These are phyloP conservation scores for Atta colombica DNA, from an alignment of 1,140 invertebrate species.

Conservation along the genomic window DNA sequence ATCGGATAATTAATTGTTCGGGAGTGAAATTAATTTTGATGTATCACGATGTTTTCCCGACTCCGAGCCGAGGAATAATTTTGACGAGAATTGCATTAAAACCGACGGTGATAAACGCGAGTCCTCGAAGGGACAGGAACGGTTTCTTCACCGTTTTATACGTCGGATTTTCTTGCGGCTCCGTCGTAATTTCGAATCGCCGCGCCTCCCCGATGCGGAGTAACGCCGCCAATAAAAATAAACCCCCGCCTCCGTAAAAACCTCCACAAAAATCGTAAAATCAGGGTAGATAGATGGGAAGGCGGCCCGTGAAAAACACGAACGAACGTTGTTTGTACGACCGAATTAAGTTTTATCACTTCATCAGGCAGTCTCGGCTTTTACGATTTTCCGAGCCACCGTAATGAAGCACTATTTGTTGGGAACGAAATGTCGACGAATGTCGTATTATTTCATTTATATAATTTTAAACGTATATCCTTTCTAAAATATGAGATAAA, in stretches of 20 bases:
- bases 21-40: conserved; percentile 31
- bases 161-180: conserved; percentile 23
- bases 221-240: conserved; percentile 35
- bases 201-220: neutral
- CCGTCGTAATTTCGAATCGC: conserved; percentile 41
- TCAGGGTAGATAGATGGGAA: neutral
- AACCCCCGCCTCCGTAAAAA: conserved; percentile 27
- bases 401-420: conserved; percentile 44
- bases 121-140: neutral
- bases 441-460: neutral
- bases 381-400: conserved; percentile 44
- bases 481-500: neutral
- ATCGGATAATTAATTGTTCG: conserved; percentile 39
- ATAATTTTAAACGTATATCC: neutral
- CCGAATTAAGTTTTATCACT: conserved; percentile 63
- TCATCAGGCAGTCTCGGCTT: conserved; percentile 53
- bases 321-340: conserved; percentile 36
- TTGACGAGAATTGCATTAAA: conserved; percentile 42
- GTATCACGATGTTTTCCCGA: conserved; percentile 17
- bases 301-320: conserved; percentile 24
- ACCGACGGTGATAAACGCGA: conserved; percentile 22
- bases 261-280: conserved; percentile 47
- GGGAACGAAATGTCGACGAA: neutral
- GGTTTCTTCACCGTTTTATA: conserved; percentile 7
- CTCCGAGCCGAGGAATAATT: neutral